A percentile compares a stretch with the other conserved stretches of the same genome.
Evolutionary conservation across 2,797 vertebrate species (phyloP).

Genomic region (Dendrocincla tyrannina): DNA sequence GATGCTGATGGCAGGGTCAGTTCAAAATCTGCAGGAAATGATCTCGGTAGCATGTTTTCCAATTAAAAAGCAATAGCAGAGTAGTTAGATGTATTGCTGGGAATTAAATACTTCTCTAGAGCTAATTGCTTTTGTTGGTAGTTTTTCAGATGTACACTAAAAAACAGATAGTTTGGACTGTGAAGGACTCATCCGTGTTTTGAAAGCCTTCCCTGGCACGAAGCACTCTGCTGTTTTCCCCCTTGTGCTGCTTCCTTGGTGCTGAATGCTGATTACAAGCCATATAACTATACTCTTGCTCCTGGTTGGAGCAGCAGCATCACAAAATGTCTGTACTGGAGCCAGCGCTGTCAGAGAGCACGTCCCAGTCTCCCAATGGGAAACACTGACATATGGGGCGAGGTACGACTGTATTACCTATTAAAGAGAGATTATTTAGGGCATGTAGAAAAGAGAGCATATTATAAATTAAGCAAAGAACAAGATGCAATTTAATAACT

Average conservation of each 20-base stretch:
- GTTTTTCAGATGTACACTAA: not conserved
- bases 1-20: not conserved
- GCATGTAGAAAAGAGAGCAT: not conserved
- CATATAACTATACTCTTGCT: not conserved
- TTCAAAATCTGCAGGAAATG: not conserved
- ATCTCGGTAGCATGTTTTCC: not conserved
- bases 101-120: constrained; percentile 34
- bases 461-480: constrained; percentile 27
- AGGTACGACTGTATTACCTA: not conserved
- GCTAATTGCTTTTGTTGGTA: constrained; percentile 24
- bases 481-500: constrained; percentile 2
- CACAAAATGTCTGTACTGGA: not conserved
- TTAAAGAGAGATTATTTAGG: constrained; percentile 28
- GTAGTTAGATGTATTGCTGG: constrained; percentile 15
- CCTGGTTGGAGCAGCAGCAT: not conserved
- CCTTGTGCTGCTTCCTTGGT: not conserved
- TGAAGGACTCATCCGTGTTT: not conserved
- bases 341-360: not conserved
- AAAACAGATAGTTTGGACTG: not conserved
- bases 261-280: not conserved
- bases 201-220: not conserved
- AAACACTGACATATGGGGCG: not conserved
- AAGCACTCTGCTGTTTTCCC: not conserved
- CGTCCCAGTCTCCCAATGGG: accelerated
- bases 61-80: constrained; percentile 43